phyloP scores from a whole-genome alignment of 2,113 vertebrate genomes.

The Melozone crissalis region DNA sequence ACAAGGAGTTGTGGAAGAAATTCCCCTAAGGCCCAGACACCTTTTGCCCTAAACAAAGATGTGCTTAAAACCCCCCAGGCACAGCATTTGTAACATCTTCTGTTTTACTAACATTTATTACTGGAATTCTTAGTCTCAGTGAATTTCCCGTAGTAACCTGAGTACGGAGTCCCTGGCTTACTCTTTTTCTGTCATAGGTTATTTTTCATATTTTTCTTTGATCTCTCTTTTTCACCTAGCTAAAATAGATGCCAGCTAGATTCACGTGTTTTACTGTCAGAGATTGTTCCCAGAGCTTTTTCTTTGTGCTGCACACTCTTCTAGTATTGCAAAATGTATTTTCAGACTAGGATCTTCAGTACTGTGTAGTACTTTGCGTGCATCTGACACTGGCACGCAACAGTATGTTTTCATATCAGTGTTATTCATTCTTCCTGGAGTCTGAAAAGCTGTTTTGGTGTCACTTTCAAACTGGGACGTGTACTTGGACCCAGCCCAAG shows the following conservation, averaged over 20 bases:
- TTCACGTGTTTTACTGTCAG: neutral
- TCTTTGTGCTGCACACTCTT: neutral
- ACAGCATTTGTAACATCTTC: neutral
- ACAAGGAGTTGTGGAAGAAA: neutral
- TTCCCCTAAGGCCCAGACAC: neutral
- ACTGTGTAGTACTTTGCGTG: neutral
- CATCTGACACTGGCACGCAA: neutral
- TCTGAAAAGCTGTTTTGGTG: neutral
- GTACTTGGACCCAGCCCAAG: neutral
- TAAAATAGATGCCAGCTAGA: neutral
- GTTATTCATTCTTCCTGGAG: neutral
- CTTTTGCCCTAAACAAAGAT: neutral
- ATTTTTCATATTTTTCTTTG: neutral
- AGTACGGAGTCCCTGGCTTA: neutral
- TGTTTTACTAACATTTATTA: neutral
- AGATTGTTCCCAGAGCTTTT: neutral
- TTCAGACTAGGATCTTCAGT: neutral
- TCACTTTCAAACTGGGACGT: fast-evolving
- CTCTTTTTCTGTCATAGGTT: neutral
- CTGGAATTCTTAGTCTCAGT: neutral
- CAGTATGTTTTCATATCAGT: neutral
- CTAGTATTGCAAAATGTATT: neutral
- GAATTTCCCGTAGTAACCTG: neutral
- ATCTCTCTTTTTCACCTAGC: neutral
- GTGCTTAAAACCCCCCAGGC: neutral